A percentile compares a stretch with the other conserved stretches of the same genome.
phyloP scores from a whole-genome alignment of 1,140 invertebrate genomes.

The Anastrepha obliqua region DNA sequence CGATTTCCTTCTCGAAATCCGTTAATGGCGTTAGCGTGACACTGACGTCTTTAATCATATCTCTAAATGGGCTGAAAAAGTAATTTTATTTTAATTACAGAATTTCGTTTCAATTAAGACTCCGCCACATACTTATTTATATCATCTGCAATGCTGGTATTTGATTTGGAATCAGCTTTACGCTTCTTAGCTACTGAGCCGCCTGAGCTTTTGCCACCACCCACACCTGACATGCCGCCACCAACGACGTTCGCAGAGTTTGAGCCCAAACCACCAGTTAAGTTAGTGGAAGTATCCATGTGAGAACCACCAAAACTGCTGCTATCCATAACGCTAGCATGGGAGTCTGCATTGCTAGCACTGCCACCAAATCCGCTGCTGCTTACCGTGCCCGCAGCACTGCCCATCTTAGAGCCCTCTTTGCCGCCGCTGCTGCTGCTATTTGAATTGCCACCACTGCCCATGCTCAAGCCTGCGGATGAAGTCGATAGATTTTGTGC shows the following conservation, averaged over 20 bases:
- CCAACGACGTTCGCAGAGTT: not conserved
- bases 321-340: not conserved
- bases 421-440: conserved; percentile 56
- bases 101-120: not conserved
- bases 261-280: not conserved
- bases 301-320: conserved; percentile 9
- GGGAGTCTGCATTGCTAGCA: not conserved
- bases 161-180: conserved; percentile 66
- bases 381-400: not conserved
- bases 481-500: conserved; percentile 61
- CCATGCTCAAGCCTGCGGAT: conserved; percentile 40
- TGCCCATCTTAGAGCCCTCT: conserved; percentile 47
- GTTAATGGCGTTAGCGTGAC: conserved; percentile 69
- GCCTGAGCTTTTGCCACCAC: conserved; percentile 47
- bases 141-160: conserved; percentile 61
- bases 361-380: conserved; percentile 41
- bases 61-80: conserved; percentile 64
- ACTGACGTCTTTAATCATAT: conserved; percentile 71
- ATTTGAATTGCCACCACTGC: conserved; percentile 52
- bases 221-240: not conserved
- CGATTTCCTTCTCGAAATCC: conserved; percentile 72
- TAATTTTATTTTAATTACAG: not conserved
- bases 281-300: conserved; percentile 4
- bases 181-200: conserved; percentile 64
- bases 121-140: conserved; percentile 64